Evolutionary conservation across 2,113 vertebrate species (phyloP).

Genomic region (Cebidichthys violaceus): DNA sequence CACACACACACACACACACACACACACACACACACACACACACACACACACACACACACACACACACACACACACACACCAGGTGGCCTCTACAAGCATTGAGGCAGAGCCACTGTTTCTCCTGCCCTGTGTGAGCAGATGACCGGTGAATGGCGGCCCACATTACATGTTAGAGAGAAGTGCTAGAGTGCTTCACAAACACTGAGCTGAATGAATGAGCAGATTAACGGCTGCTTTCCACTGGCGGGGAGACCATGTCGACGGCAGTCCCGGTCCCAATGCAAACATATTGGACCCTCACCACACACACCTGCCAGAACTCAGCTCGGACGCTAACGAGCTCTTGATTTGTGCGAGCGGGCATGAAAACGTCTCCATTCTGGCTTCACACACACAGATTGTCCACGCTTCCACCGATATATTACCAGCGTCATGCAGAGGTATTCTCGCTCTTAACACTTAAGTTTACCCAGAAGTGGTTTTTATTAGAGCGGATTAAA

Average conservation of each 20-base stretch:
- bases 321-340: not conserved
- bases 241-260: no score
- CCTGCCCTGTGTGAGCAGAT: not conserved
- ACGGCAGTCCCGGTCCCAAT: not conserved
- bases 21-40: conserved; percentile 14
- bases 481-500: conserved; percentile 57
- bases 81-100: not conserved
- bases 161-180: not conserved
- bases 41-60: not conserved
- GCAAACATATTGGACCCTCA: conserved; percentile 17
- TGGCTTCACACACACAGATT: conserved; percentile 4
- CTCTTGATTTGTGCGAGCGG: not conserved
- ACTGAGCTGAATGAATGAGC: not conserved
- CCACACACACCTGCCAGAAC: conserved; percentile 1
- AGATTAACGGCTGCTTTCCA: conserved; percentile 5
- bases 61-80: not conserved
- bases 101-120: not conserved
- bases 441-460: not conserved
- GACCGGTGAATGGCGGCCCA: not conserved
- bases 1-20: no score
- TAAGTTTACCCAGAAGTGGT: conserved; percentile 46
- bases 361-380: not conserved
- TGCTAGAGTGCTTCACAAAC: not conserved
- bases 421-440: not conserved
- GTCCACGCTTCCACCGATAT: not conserved